Conservation (phyloP, 2,888 invertebrate species). For the Chalcis sispes region DNA sequence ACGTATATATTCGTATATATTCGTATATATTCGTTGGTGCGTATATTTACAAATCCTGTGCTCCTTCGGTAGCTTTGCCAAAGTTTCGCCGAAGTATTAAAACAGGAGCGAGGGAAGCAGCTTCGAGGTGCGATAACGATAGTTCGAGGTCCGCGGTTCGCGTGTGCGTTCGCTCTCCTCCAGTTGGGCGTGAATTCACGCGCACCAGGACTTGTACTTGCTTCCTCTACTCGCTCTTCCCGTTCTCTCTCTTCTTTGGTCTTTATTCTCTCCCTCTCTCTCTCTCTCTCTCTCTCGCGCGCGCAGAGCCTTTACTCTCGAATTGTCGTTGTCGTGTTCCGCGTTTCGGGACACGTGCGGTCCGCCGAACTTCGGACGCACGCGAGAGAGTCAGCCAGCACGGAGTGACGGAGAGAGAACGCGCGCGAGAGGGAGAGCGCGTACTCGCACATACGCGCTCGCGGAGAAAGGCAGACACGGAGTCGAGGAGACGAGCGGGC, state of each 20-base stretch:
- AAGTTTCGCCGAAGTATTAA: no score
- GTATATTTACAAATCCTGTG: background rate
- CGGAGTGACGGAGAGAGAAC: background rate
- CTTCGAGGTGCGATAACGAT: no score
- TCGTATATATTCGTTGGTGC: background rate
- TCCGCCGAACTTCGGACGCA: background rate
- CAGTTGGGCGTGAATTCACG: background rate
- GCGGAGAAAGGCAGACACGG: no score
- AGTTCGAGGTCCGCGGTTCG: no score
- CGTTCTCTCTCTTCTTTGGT: background rate
- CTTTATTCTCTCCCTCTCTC: slow-evolving; percentile 4
- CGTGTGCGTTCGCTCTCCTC: no score
- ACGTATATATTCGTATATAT: no score
- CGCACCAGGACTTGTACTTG: background rate
- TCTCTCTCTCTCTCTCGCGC: background rate
- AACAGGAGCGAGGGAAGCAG: background rate
- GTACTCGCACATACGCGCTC: background rate
- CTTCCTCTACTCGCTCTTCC: background rate
- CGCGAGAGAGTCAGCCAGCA: background rate
- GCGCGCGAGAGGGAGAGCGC: slow-evolving; percentile 22
- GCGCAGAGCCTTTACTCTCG: slow-evolving; percentile 24
- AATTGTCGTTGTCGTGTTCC: background rate
- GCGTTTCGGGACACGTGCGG: slow-evolving; percentile 16
- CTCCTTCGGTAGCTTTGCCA: no score
- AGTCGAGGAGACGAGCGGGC: background rate